These are phyloP conservation scores for Chrysochloris asiatica DNA, from an alignment of 2,113 vertebrate species.

Conservation along the genomic window DNA sequence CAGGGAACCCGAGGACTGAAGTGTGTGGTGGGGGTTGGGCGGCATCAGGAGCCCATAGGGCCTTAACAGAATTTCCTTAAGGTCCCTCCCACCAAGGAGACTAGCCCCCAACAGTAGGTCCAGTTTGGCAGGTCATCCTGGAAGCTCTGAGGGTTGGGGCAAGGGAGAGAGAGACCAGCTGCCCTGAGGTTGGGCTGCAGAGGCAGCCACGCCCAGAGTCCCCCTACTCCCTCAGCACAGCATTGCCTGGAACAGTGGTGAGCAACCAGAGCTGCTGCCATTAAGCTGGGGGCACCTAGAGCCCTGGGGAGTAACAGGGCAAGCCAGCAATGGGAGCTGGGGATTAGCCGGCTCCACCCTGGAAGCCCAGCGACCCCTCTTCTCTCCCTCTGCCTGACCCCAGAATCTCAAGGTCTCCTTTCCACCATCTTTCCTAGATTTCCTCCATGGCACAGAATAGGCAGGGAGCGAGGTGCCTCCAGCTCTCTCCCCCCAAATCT, in stretches of 20 bases:
- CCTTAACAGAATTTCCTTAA: background rate
- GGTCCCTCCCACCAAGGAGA: background rate
- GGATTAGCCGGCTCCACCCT: background rate
- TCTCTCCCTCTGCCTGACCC: no score
- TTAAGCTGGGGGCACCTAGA: background rate
- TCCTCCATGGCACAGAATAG: background rate
- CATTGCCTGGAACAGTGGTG: background rate
- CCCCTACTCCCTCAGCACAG: background rate
- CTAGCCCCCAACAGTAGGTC: background rate
- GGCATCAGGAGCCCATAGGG: background rate
- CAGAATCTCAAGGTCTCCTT: background rate
- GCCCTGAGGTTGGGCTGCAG: background rate
- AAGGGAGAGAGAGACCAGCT: background rate
- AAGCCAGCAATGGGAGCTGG: background rate
- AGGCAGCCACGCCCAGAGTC: background rate
- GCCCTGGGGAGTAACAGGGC: background rate
- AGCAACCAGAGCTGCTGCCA: background rate
- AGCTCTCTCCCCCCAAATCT: background rate
- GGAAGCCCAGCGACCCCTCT: background rate
- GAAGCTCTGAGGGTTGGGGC: background rate
- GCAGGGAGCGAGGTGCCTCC: background rate
- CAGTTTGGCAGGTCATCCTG: background rate
- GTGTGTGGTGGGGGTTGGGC: background rate
- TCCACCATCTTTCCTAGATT: background rate
- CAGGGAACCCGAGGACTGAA: no score